A percentile compares a stretch with the other conserved stretches of the same genome.
Conservation (phyloP, 1,140 invertebrate species). For the Sarcophaga bullata region DNA sequence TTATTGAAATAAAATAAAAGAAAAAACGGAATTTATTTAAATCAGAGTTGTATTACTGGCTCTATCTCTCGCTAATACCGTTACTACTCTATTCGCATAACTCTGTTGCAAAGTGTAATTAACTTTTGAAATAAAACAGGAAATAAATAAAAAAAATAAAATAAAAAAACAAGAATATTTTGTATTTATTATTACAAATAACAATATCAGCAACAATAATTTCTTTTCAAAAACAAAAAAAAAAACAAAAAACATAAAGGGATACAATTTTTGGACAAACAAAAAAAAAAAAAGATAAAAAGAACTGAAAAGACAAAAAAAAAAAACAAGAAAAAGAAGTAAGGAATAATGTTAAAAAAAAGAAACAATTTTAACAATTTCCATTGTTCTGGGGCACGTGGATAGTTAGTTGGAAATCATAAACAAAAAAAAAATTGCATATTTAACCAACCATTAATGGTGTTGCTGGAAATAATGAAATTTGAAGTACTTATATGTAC, state of each 20-base stretch:
- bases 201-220: conserved; percentile 3
- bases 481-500: neutral
- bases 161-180: too few species aligned
- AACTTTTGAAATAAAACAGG: conserved; percentile 19
- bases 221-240: neutral
- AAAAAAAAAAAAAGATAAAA: conserved; percentile 1
- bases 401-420: conserved; percentile 30
- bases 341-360: neutral
- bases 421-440: conserved; percentile 12
- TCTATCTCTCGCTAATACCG: neutral
- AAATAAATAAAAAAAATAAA: conserved; percentile 11
- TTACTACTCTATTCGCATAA: neutral
- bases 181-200: conserved; percentile 1
- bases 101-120: conserved; percentile 17
- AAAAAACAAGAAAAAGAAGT: neutral
- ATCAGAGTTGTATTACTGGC: neutral
- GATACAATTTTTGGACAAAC: neutral
- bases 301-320: conserved; percentile 5
- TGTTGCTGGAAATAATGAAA: neutral
- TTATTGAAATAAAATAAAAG: neutral
- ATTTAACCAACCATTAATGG: conserved; percentile 3
- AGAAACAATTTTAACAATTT: conserved; percentile 31
- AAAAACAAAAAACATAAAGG: neutral
- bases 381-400: conserved; percentile 25
- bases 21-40: neutral